Percentiles rank a stretch among this genome's conserved stretches.
Conservation (phyloP, 2,888 invertebrate species). For the Lasioglossum calceatum region DNA sequence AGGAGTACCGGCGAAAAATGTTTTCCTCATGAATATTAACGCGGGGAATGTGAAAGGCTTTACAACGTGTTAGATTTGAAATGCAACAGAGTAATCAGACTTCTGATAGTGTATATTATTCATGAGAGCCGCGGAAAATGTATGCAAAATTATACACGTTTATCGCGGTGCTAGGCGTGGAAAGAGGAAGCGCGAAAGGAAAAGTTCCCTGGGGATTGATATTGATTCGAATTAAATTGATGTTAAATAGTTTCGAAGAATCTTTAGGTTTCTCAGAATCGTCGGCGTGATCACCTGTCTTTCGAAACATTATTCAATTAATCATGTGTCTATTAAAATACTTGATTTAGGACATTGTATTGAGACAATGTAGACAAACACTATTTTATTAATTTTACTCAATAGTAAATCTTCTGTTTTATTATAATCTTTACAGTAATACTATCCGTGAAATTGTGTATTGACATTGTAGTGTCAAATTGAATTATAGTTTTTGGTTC, state of each 20-base stretch:
- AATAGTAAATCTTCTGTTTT: not conserved
- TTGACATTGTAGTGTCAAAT: not conserved
- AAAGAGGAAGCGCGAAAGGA: slow-evolving; percentile 14
- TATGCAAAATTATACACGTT: slow-evolving; percentile 60
- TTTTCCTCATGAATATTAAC: slow-evolving; percentile 57
- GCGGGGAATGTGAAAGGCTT: slow-evolving; percentile 37
- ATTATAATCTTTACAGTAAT: not conserved
- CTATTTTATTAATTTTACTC: not conserved
- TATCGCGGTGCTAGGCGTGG: slow-evolving; percentile 23
- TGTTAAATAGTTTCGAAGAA: not conserved
- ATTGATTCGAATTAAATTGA: slow-evolving; percentile 33
- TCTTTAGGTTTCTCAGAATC: not conserved
- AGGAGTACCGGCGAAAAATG: slow-evolving; percentile 25
- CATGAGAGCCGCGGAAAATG: slow-evolving; percentile 48
- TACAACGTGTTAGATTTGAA: slow-evolving; percentile 56
- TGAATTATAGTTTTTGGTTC: not conserved
- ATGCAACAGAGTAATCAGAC: slow-evolving; percentile 58
- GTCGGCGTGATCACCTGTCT: not conserved
- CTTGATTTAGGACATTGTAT: not conserved
- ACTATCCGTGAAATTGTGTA: not conserved
- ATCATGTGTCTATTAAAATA: not conserved
- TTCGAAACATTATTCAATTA: not conserved
- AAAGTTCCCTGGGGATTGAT: slow-evolving; percentile 12
- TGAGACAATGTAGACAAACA: not conserved
- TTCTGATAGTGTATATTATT: slow-evolving; percentile 56